phyloP scores from a whole-genome alignment of 1,140 invertebrate genomes.

The Diprion similis region DNA sequence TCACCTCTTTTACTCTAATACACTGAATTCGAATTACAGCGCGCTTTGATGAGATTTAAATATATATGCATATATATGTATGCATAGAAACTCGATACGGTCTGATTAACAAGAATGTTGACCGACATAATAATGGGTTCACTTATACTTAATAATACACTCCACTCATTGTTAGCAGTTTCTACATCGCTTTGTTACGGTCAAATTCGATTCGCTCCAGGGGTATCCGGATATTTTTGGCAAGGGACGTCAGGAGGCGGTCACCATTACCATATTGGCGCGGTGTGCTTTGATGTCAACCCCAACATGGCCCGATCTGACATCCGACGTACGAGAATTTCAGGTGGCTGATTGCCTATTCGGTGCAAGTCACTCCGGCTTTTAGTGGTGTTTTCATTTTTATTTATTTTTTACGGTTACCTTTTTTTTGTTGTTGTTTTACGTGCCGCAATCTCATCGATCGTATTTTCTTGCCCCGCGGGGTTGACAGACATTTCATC shows the following conservation, averaged over 20 bases:
- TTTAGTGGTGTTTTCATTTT: background rate
- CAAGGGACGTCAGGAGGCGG: background rate
- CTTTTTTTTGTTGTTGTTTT: background rate
- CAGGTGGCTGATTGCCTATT: background rate
- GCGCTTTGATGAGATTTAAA: too few relatives aligned
- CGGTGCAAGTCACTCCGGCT: background rate
- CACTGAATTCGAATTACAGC: too few relatives aligned
- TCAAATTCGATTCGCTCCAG: background rate
- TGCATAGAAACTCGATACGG: background rate
- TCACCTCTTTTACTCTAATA: background rate
- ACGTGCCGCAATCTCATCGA: background rate
- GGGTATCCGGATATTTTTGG: background rate
- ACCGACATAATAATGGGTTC: too few relatives aligned
- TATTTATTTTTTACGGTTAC: background rate
- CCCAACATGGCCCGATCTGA: background rate
- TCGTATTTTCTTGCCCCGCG: background rate
- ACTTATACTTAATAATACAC: too few relatives aligned
- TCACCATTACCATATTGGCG: background rate
- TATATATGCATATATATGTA: background rate
- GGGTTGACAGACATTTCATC: constrained; percentile 7
- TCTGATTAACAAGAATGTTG: too few relatives aligned
- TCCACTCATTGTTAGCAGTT: background rate
- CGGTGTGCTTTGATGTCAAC: constrained; percentile 1
- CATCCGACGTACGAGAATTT: background rate
- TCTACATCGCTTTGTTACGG: constrained; percentile 4